These are phyloP conservation scores for Philonicus albiceps DNA, from an alignment of 2,888 invertebrate species.

Conservation along the genomic window DNA sequence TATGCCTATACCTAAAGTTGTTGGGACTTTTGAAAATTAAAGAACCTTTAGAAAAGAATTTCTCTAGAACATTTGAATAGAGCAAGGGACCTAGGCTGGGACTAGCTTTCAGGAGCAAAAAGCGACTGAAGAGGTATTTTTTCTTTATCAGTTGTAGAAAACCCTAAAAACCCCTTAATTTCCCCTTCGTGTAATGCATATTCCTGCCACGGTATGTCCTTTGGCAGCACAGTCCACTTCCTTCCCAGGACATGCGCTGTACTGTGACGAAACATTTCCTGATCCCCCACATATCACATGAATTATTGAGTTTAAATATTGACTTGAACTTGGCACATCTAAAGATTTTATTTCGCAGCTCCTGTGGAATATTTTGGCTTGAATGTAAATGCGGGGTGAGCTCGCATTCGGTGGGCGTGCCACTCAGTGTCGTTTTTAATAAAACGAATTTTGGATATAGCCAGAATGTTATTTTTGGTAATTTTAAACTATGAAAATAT, in stretches of 20 bases:
- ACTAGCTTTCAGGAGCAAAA: background rate
- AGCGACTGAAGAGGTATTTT: background rate
- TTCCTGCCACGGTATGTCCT: background rate
- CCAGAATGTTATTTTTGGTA: background rate
- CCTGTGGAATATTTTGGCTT: constrained; percentile 1
- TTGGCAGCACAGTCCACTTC: background rate
- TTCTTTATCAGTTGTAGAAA: background rate
- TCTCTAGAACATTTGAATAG: background rate
- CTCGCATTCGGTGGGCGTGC: background rate
- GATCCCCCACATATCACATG: constrained; percentile 35
- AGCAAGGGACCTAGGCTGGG: background rate
- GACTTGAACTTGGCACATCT: constrained; percentile 49
- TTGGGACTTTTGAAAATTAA: background rate
- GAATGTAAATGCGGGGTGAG: background rate
- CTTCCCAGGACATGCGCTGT: background rate
- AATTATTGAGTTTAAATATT: constrained; percentile 50
- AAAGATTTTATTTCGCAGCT: constrained; percentile 12
- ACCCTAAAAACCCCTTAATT: background rate
- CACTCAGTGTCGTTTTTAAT: background rate
- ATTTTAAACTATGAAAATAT: background rate
- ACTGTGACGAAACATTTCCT: background rate
- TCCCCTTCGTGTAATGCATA: background rate
- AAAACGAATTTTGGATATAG: background rate
- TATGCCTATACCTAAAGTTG: no score
- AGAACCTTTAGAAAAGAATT: background rate